Conservation (phyloP, 2,113 vertebrate species). For the Vidua chalybeata region DNA sequence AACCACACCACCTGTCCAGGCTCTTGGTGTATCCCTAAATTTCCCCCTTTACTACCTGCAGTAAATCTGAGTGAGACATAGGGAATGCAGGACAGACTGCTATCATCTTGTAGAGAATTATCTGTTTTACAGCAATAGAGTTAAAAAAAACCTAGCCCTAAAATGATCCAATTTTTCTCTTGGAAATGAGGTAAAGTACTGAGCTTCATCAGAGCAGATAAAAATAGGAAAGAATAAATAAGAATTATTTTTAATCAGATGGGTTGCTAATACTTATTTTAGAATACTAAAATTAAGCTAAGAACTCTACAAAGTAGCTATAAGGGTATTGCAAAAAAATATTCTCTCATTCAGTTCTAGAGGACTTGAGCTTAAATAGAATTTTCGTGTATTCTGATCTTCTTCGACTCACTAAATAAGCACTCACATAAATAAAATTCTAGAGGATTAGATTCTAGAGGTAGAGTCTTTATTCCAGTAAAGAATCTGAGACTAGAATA, state of each 20-base stretch:
- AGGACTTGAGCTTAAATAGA: background rate
- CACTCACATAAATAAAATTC: background rate
- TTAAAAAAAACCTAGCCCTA: background rate
- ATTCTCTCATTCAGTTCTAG: background rate
- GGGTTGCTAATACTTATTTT: background rate
- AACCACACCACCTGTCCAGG: background rate
- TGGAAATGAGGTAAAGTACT: background rate
- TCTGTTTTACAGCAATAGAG: background rate
- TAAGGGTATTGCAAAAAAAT: background rate
- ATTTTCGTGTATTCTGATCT: background rate
- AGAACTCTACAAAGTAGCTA: background rate
- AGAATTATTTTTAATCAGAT: background rate
- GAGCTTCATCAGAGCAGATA: background rate
- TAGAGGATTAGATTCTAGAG: background rate
- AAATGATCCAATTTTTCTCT: background rate
- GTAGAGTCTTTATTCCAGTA: background rate
- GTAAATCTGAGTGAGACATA: background rate
- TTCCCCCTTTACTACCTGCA: background rate
- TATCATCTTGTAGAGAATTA: background rate
- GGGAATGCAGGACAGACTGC: background rate
- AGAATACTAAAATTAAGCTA: background rate
- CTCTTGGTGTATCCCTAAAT: background rate
- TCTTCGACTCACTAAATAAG: background rate
- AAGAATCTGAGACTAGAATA: background rate
- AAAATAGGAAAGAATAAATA: slow-evolving; percentile 17